Percentiles rank a stretch among this genome's conserved stretches.
Evolutionary conservation across 1,140 invertebrate species (phyloP).

Genomic region (Lepidurus apus): DNA sequence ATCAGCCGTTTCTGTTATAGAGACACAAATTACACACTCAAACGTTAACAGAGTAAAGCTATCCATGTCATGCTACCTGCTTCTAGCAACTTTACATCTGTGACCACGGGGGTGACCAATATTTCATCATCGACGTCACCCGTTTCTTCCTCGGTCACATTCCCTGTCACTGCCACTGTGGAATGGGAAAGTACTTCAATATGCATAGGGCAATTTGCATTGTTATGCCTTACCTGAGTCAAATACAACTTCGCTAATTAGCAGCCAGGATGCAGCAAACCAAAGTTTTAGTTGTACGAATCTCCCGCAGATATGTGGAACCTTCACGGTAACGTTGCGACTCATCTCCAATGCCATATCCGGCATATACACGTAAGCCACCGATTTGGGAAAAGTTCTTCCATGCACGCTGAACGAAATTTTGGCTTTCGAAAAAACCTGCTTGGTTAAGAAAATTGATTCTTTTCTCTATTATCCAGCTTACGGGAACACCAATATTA

Average conservation of each 20-base stretch:
- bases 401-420: conserved; percentile 64
- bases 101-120: neutral
- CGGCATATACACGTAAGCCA: conserved; percentile 64
- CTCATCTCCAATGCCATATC: conserved; percentile 65
- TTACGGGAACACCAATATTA: conserved; percentile 41
- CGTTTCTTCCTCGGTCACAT: neutral
- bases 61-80: neutral
- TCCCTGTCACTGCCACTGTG: neutral
- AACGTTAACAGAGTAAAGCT: neutral
- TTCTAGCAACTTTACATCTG: neutral
- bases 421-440: conserved; percentile 64
- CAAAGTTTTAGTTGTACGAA: conserved; percentile 65
- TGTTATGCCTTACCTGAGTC: conserved; percentile 52
- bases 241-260: conserved; percentile 70
- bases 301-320: conserved; percentile 57
- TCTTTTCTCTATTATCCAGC: neutral
- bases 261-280: conserved; percentile 69
- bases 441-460: conserved; percentile 36
- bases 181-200: neutral
- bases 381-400: conserved; percentile 55
- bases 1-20: neutral
- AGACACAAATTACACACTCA: neutral
- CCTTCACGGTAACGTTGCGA: conserved; percentile 63
- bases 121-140: conserved; percentile 15
- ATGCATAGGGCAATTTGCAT: neutral